Evolutionary conservation across 2,113 vertebrate genomes (phyloP).

Genomic region (Peromyscus maniculatus): DNA sequence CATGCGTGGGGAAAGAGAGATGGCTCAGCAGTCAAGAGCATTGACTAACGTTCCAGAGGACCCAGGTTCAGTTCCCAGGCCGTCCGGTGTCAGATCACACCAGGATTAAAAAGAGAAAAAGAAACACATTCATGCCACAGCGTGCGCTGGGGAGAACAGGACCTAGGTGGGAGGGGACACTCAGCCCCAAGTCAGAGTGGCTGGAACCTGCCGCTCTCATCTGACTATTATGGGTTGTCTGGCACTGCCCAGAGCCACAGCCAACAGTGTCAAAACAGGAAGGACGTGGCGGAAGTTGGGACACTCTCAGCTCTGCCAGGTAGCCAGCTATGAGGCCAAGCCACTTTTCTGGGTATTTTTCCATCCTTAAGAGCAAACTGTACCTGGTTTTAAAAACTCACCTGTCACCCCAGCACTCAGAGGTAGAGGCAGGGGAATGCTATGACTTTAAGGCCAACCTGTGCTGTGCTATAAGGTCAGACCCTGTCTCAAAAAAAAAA

Average conservation of each 20-base stretch:
- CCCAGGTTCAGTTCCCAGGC: no score
- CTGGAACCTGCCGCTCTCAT: not conserved
- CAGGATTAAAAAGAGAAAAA: no score
- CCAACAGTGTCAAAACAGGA: not conserved
- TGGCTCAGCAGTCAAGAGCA: no score
- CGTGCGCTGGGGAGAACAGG: not conserved
- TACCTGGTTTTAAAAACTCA: not conserved
- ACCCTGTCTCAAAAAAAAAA: not conserved
- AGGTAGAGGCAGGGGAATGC: not conserved
- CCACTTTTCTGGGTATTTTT: not conserved
- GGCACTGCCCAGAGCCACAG: not conserved
- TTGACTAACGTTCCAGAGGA: no score
- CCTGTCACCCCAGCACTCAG: not conserved
- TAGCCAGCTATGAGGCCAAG: not conserved
- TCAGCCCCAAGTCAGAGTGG: not conserved
- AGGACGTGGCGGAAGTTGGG: constrained; percentile 54
- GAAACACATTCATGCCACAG: rapidly evolving
- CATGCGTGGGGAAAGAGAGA: no score
- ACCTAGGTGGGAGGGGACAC: no score
- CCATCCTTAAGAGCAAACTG: not conserved
- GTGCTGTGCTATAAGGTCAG: not conserved
- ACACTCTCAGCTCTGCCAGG: not conserved
- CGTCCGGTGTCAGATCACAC: no score
- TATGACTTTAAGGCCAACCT: not conserved
- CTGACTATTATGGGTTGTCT: not conserved